Conservation (phyloP, 2,113 vertebrate species). For the Ibidorhyncha struthersii region DNA sequence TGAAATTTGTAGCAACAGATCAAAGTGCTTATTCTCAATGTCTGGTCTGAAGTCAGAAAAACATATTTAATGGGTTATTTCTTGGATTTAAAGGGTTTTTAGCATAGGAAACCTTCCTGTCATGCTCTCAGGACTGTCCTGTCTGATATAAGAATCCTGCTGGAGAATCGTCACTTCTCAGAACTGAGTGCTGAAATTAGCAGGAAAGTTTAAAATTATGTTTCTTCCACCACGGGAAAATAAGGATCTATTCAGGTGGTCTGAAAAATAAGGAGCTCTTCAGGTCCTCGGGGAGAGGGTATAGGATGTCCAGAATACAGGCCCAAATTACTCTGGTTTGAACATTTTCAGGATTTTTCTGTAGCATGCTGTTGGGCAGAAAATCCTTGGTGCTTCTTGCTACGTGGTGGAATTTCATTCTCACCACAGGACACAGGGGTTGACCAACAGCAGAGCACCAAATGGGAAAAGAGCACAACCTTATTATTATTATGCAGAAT, state of each 20-base stretch:
- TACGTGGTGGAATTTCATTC: background rate
- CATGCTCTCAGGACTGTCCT: background rate
- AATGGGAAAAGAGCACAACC: background rate
- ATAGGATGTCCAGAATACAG: background rate
- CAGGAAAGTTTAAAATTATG: background rate
- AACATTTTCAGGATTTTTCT: background rate
- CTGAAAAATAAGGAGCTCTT: background rate
- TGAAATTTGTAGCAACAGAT: constrained; percentile 13
- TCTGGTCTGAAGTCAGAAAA: background rate
- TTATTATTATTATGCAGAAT: background rate
- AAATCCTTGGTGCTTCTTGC: background rate
- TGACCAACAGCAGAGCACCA: background rate
- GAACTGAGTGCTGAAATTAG: background rate
- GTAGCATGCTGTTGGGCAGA: background rate
- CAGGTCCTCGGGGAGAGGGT: background rate
- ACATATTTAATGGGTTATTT: background rate
- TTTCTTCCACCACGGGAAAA: background rate
- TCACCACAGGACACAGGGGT: background rate
- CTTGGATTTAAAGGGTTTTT: background rate
- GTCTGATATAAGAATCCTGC: background rate
- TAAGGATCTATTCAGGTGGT: background rate
- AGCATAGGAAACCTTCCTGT: background rate
- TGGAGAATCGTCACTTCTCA: background rate
- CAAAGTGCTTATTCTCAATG: background rate
- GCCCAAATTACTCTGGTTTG: background rate